phyloP scores from a whole-genome alignment of 2,113 vertebrate genomes.

The Eretmochelys imbricata region DNA sequence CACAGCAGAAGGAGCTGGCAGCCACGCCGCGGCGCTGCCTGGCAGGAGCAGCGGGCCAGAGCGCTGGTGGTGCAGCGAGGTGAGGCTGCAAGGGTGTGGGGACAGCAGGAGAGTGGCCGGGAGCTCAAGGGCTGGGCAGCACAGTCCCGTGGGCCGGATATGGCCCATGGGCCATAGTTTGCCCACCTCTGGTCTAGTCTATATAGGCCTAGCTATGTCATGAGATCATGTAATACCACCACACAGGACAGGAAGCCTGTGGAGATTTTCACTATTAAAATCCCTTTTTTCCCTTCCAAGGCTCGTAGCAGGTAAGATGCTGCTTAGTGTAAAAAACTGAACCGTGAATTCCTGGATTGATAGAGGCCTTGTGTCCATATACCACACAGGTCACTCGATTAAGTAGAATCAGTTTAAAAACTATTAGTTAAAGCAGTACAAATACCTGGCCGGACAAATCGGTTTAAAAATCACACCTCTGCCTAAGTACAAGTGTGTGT shows the following conservation, averaged over 20 bases:
- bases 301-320: accelerated
- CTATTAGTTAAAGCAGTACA: background rate
- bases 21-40: too few species aligned
- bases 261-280: background rate
- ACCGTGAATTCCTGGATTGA: background rate
- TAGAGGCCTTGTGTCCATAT: background rate
- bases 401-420: background rate
- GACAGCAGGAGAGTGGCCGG: too few species aligned
- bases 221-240: background rate
- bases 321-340: background rate
- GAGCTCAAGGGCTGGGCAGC: too few species aligned
- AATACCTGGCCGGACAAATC: background rate
- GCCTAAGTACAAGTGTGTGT: background rate
- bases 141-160: too few species aligned
- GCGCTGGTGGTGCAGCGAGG: too few species aligned
- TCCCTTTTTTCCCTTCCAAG: background rate
- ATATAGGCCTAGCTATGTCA: background rate
- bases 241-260: background rate
- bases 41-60: too few species aligned
- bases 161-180: too few species aligned
- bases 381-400: background rate
- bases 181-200: background rate
- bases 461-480: background rate
- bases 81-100: too few species aligned
- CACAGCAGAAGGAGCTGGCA: too few species aligned